Conservation (phyloP, 2,888 invertebrate species). For the Aleiodes leptofemur region DNA sequence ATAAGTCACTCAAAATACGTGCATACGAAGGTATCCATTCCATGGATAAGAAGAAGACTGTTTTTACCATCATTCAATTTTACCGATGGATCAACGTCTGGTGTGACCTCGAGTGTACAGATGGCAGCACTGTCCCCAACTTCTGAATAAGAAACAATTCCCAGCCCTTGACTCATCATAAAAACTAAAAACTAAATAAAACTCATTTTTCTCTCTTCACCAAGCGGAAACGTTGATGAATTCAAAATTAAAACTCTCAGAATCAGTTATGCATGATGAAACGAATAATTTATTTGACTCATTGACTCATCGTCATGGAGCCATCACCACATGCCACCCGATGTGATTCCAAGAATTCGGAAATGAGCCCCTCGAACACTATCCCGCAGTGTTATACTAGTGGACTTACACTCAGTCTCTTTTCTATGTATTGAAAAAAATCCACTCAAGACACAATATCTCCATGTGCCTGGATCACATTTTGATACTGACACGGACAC, state of each 20-base stretch:
- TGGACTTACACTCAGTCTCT: conserved; percentile 16
- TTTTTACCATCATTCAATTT: no score
- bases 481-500: conserved; percentile 49
- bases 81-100: no score
- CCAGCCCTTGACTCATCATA: background rate
- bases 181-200: background rate
- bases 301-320: conserved; percentile 35
- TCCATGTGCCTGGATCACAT: conserved; percentile 44
- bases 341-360: conserved; percentile 56
- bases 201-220: no score
- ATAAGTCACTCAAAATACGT: no score
- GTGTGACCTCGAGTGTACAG: background rate
- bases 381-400: conserved; percentile 49
- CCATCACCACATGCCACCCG: conserved; percentile 45
- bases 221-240: no score
- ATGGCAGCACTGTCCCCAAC: background rate
- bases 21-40: no score
- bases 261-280: conserved; percentile 3
- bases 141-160: background rate
- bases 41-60: no score
- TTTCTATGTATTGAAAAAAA: conserved; percentile 16
- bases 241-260: no score
- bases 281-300: conserved; percentile 12
- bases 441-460: conserved; percentile 44
- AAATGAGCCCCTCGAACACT: conserved; percentile 46